Conservation (phyloP, 2,113 vertebrate species). For the Reinhardtius hippoglossoides region DNA sequence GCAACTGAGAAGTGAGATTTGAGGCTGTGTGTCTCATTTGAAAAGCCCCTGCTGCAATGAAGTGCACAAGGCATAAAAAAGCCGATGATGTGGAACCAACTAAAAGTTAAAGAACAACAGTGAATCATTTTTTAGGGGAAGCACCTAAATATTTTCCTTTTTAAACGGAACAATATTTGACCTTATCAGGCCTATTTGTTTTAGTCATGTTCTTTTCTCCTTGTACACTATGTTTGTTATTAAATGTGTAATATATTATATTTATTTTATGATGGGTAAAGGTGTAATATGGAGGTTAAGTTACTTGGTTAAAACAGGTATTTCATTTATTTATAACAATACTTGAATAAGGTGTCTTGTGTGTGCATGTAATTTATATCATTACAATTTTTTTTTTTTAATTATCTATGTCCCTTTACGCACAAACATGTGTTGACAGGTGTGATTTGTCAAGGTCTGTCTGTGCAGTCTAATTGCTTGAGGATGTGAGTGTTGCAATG, state of each 20-base stretch:
- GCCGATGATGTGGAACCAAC: conserved; percentile 16
- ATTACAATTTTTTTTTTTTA: no score
- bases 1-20: conserved; percentile 30
- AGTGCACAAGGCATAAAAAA: conserved; percentile 28
- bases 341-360: not conserved
- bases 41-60: conserved; percentile 52
- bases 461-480: not conserved
- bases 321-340: not conserved
- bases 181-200: no score
- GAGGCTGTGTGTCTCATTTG: conserved; percentile 18
- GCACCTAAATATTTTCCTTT: conserved; percentile 18
- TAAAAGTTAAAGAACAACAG: conserved; percentile 45
- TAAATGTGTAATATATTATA: no score
- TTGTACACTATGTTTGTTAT: no score
- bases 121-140: conserved; percentile 40
- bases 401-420: not conserved
- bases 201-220: no score
- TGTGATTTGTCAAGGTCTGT: not conserved
- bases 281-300: no score
- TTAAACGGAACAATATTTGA: not conserved
- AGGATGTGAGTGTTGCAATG: conserved; percentile 3
- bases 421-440: not conserved
- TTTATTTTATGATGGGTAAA: no score
- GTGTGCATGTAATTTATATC: no score
- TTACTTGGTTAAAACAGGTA: no score